phyloP scores from a whole-genome alignment of 2,888 invertebrate genomes.

The Rotaria sp. region DNA sequence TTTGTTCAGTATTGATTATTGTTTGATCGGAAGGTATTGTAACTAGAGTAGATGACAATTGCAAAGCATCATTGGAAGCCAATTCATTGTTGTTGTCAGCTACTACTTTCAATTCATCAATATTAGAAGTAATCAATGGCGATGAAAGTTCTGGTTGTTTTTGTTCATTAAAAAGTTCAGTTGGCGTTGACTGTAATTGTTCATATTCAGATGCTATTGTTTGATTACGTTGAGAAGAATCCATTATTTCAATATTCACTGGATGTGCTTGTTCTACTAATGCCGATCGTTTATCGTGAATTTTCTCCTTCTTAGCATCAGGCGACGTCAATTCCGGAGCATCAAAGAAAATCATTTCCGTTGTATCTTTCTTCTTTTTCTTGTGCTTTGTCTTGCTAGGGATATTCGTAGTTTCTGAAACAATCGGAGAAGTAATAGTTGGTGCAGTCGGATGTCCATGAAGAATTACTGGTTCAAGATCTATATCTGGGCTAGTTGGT shows the following conservation, averaged over 20 bases:
- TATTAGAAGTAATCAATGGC: not conserved
- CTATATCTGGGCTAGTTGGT: not conserved
- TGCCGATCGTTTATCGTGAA: not conserved
- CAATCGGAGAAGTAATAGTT: not conserved
- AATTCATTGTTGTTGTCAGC: not conserved
- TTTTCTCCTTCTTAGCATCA: not conserved
- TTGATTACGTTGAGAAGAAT: not conserved
- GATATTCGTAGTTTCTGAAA: not conserved
- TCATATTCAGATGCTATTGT: too few species aligned
- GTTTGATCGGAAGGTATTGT: not conserved
- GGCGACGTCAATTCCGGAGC: not conserved
- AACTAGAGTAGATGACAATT: too few species aligned
- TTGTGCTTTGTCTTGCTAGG: not conserved
- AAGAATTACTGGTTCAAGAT: not conserved
- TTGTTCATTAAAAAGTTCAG: not conserved
- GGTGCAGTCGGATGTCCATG: not conserved
- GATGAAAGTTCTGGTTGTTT: not conserved
- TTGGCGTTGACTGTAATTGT: too few species aligned
- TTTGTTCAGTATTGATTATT: too few species aligned
- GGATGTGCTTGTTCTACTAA: not conserved
- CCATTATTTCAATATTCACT: not conserved
- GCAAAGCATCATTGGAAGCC: too few species aligned
- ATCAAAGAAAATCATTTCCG: not conserved
- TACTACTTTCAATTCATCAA: not conserved
- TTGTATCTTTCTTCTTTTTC: not conserved